Conservation (phyloP, 1,140 invertebrate genomes). For the Drosophila kepulauana region DNA sequence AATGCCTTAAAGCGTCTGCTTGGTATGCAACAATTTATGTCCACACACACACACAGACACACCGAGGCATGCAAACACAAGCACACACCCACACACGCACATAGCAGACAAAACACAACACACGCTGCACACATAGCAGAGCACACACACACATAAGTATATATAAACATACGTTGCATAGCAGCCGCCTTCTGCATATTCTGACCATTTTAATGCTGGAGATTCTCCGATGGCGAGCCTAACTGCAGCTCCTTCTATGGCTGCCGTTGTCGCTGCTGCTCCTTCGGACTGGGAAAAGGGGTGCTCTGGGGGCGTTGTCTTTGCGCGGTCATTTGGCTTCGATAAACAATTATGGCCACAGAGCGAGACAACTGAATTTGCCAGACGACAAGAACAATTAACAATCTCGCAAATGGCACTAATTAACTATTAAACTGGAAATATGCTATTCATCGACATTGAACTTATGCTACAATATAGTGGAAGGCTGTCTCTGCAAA, state of each 20-base stretch:
- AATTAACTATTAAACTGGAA: slow-evolving; percentile 71
- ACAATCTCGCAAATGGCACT: slow-evolving; percentile 68
- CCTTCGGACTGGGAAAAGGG: background rate
- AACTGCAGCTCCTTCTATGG: background rate
- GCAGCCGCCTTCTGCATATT: slow-evolving; percentile 16
- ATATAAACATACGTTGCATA: slow-evolving; percentile 36
- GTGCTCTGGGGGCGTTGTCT: slow-evolving; percentile 35
- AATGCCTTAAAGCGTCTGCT: slow-evolving; percentile 77
- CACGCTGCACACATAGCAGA: background rate
- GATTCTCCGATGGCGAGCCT: background rate
- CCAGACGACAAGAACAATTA: slow-evolving; percentile 75
- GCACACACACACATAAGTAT: slow-evolving; percentile 2
- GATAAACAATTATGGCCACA: slow-evolving; percentile 75
- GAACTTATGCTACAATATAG: slow-evolving; percentile 5
- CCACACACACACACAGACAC: slow-evolving; percentile 16
- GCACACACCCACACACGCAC: background rate
- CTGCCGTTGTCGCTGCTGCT: background rate
- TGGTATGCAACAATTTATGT: slow-evolving; percentile 80
- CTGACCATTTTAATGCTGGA: background rate
- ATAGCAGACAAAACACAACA: background rate
- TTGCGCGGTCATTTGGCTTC: slow-evolving; percentile 65
- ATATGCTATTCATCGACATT: slow-evolving; percentile 31
- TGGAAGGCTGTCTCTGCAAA: background rate
- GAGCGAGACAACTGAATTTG: slow-evolving; percentile 55
- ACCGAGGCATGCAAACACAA: background rate